Percentiles rank a stretch among this genome's conserved stretches.
These are phyloP conservation scores for Aquatica leii DNA, from an alignment of 2,888 invertebrate genomes.

Conservation along the genomic window DNA sequence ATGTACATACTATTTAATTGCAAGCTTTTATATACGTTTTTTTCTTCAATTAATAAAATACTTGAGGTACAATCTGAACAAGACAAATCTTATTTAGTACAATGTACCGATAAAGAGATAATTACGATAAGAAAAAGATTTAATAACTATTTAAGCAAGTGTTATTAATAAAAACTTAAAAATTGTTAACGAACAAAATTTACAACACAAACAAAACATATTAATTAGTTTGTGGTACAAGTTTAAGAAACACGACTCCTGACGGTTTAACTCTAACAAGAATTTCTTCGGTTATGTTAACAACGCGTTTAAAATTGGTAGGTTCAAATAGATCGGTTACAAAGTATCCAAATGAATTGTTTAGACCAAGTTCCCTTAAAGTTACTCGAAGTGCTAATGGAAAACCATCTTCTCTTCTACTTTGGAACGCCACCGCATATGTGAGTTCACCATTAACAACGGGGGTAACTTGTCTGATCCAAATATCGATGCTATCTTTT, in stretches of 20 bases:
- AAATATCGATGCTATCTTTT: slow-evolving; percentile 61
- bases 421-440: slow-evolving; percentile 69
- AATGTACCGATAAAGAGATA: too few relatives aligned
- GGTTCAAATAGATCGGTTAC: not conserved
- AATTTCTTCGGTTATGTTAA: slow-evolving; percentile 1
- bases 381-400: slow-evolving; percentile 56
- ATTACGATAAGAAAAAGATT: too few relatives aligned
- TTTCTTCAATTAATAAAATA: too few relatives aligned
- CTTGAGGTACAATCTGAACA: too few relatives aligned
- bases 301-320: not conserved
- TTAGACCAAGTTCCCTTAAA: slow-evolving; percentile 52
- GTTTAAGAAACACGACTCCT: slow-evolving; percentile 18
- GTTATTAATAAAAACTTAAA: too few relatives aligned
- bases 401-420: slow-evolving; percentile 60
- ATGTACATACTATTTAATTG: too few relatives aligned
- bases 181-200: too few relatives aligned
- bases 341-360: slow-evolving; percentile 52
- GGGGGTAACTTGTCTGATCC: slow-evolving; percentile 66
- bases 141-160: too few relatives aligned
- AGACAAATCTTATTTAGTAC: too few relatives aligned
- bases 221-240: slow-evolving; percentile 54
- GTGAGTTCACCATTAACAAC: slow-evolving; percentile 60
- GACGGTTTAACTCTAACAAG: slow-evolving; percentile 11
- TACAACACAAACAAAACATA: slow-evolving; percentile 46
- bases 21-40: too few relatives aligned